Evolutionary conservation across 2,113 vertebrate species (phyloP).

Genomic region (Azemiops feae): DNA sequence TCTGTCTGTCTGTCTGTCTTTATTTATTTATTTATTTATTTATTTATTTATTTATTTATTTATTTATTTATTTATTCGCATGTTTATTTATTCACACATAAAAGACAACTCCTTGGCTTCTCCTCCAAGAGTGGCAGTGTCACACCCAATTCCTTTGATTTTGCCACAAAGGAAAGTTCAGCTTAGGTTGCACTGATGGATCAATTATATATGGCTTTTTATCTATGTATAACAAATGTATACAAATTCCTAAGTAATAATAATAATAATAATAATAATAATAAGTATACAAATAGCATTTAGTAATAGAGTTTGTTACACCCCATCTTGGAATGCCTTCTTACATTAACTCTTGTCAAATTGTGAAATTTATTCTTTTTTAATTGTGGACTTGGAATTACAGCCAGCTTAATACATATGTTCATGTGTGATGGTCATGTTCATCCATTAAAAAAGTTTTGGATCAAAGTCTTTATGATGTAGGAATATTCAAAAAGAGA

Average conservation of each 20-base stretch:
- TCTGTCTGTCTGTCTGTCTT: too few relatives aligned
- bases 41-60: too few relatives aligned
- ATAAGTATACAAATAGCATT: background rate
- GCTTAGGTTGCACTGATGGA: background rate
- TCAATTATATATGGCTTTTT: background rate
- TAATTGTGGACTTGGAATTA: background rate
- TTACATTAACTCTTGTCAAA: background rate
- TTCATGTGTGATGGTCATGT: background rate
- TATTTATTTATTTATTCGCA: too few relatives aligned
- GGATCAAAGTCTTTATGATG: background rate
- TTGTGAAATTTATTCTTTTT: background rate
- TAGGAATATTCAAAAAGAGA: background rate
- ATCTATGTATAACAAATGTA: background rate
- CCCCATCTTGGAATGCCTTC: background rate
- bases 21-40: too few relatives aligned
- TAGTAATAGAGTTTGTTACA: background rate
- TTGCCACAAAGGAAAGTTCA: background rate
- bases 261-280: too few relatives aligned
- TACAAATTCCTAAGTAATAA: background rate
- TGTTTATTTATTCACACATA: background rate
- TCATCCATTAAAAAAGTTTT: background rate
- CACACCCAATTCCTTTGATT: background rate
- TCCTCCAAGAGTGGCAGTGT: background rate
- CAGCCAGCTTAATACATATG: background rate
- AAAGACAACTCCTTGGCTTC: background rate